Evolutionary conservation across 2,797 vertebrate species (phyloP), one percentile per base, ranked within the genome.

Genomic region (Galaxias olidus): DNA sequence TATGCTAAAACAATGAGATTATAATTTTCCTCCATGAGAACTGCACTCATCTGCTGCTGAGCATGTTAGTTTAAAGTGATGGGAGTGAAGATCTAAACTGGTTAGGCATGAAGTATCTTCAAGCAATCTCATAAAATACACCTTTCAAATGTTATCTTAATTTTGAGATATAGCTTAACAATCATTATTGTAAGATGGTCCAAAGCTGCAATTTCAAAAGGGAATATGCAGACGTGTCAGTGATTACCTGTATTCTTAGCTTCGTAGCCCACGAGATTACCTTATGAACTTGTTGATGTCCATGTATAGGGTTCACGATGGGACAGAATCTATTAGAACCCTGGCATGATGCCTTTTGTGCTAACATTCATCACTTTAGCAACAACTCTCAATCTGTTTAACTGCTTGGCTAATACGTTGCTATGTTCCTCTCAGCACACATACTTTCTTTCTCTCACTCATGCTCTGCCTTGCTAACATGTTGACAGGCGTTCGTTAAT

Each of bases 1-100:
- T 91, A 93, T 92, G 94, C 92, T 93, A 92, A 92, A 93, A 92
- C 90, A 89, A 85, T 88, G 86, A 84, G 81, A 90, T 85, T 86
- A 84, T 87, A 91, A 92, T 89, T 93, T 87, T 18, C 73, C 87
- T 90, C 89, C 88, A 83, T 85, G 90, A 89, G 69, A 76, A 67
- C 53, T 69, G 68, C 68, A 71, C 85, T 86, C 71, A 80, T 79
- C 75, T 70, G 79, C 64, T 60, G 20, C 82, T 66, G 79, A 78
- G 80, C 72, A 44, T 71, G 68, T 30, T 69, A 70, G 77, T 82
- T 87, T 84, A 71, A 83, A 88, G 76, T 78, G 76, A 84, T 69
- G 71, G 72, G 69, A 80, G 63, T 74, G 83, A 84, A 81, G 82
- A 83, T 84, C 69, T 48, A 18, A 55, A 60, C 59, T 46, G 43